Base-by-base conservation (phyloP, 1,140 invertebrate species). In the Dendrolimus kikuchii region DNA sequence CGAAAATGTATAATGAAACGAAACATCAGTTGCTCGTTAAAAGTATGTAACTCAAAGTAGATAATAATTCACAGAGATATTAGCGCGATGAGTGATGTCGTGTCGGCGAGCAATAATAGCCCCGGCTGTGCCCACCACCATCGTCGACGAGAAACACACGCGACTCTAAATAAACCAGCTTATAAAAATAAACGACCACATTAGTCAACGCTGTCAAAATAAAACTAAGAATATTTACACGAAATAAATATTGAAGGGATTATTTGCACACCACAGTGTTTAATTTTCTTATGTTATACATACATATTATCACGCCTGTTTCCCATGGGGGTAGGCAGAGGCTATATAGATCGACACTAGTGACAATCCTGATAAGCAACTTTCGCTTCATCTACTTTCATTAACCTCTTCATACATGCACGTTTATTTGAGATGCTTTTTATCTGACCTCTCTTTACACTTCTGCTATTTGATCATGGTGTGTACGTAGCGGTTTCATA, bases 181-280 rank as follows among this genome's bases (percentile, higher is more conserved):
- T 41, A 81, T 79, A 85, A 85, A 84, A 85, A 83, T 86, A 85
- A 86, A 82, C 77, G 78, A 68, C 63, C 64, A 74, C 80, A 85
- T 84, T 86, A 79, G 74, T 86, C 81, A 84, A 69, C 75, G 69
- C 56, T 81, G 83, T 81, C 81, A 83, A 81, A 86, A 83, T 77
- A 82, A 79, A 74, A 74, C 67, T 66, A 62, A 63, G 62, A 71
- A 67, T 75, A 71, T 79, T 72, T 71, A 78, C 63, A 72, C 60
- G 51, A 60, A 64, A 55, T 60, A 68, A 63, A 68, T 68, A 60
- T 63, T 62, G 47, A 69, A 61, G 56, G 62, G 61, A 52, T 53
- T 55, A 46, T 57, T 57, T 23, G 3, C 23, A 23, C 23, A 23
- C 23, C 23, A 3, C 23, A 23, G 23, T 23, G 23, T 23, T 23